These are phyloP conservation scores for Timema cristinae DNA, from an alignment of 2,888 invertebrate species.

Conservation along the genomic window DNA sequence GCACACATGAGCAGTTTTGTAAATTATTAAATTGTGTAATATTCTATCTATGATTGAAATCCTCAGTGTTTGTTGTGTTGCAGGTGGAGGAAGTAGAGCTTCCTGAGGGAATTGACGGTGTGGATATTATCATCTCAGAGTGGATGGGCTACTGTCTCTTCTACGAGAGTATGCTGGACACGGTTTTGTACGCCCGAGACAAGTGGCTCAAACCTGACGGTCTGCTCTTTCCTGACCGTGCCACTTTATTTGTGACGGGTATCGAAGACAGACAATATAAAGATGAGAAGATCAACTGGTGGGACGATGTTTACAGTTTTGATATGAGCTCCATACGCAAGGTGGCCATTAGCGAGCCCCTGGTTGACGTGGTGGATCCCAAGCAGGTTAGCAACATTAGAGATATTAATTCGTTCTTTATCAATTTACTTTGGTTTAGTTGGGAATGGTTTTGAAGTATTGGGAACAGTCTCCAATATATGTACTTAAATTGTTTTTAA, in stretches of 20 bases:
- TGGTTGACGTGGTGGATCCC: slow-evolving; percentile 98
- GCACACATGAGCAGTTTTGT: too few relatives aligned
- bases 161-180: slow-evolving; percentile 99
- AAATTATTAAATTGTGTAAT: neutral
- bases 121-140: slow-evolving; percentile 86
- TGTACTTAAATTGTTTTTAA: too few relatives aligned
- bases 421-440: too few relatives aligned
- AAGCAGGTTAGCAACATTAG: slow-evolving; percentile 64
- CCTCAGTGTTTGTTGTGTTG: neutral
- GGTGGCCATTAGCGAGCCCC: slow-evolving; percentile 95
- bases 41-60: neutral
- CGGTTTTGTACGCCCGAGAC: slow-evolving; percentile 95
- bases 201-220: slow-evolving; percentile 94
- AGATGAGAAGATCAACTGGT: slow-evolving; percentile 99
- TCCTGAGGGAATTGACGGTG: slow-evolving; percentile 83
- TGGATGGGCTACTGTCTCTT: slow-evolving; percentile 89
- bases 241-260: slow-evolving; percentile 89
- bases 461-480: too few relatives aligned
- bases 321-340: slow-evolving; percentile 98
- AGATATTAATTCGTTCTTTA: too few relatives aligned
- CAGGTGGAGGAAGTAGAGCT: slow-evolving; percentile 90
- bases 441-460: too few relatives aligned
- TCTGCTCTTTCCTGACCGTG: slow-evolving; percentile 67
- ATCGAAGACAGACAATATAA: slow-evolving; percentile 98
- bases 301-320: slow-evolving; percentile 99